Percentiles rank a stretch among this genome's conserved stretches.
Conservation (phyloP, 2,797 vertebrate species). For the Myripristis jacobus region DNA sequence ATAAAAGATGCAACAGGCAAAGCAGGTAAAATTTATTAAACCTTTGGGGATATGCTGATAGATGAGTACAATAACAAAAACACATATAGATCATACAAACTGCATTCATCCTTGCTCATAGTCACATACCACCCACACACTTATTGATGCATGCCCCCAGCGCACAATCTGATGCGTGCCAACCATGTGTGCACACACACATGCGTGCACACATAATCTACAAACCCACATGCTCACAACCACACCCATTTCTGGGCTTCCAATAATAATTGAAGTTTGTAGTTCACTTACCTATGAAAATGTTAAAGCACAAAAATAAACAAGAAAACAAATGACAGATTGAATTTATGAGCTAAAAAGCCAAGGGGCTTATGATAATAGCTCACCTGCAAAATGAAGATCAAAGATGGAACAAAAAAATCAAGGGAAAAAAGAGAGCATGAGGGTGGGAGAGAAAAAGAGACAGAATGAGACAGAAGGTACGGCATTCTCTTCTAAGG, state of each 20-base stretch:
- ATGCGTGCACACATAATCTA: too few relatives aligned
- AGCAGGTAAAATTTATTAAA: conserved; percentile 1
- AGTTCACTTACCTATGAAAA: conserved; percentile 59
- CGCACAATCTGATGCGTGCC: conserved; percentile 3
- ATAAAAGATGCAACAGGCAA: conserved; percentile 26
- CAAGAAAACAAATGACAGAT: conserved; percentile 59
- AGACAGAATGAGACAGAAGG: background rate
- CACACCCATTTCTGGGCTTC: conserved; percentile 28
- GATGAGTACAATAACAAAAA: conserved; percentile 31
- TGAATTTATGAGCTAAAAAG: conserved; percentile 27
- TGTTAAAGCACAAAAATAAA: conserved; percentile 42
- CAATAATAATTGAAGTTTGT: conserved; percentile 52
- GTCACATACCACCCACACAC: conserved; percentile 8
- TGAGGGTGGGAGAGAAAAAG: conserved; percentile 11
- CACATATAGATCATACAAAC: background rate
- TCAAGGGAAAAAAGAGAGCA: conserved; percentile 13
- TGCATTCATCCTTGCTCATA: background rate
- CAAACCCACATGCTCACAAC: conserved; percentile 16
- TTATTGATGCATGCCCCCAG: background rate
- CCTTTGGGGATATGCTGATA: conserved; percentile 19
- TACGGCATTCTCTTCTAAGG: conserved; percentile 3
- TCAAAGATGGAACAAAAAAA: conserved; percentile 51
- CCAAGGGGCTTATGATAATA: conserved; percentile 52
- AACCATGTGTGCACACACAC: too few relatives aligned
- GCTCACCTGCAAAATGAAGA: conserved; percentile 56